Base-by-base conservation (phyloP, 2,888 invertebrate species). In the Cephus rjabovi region DNA sequence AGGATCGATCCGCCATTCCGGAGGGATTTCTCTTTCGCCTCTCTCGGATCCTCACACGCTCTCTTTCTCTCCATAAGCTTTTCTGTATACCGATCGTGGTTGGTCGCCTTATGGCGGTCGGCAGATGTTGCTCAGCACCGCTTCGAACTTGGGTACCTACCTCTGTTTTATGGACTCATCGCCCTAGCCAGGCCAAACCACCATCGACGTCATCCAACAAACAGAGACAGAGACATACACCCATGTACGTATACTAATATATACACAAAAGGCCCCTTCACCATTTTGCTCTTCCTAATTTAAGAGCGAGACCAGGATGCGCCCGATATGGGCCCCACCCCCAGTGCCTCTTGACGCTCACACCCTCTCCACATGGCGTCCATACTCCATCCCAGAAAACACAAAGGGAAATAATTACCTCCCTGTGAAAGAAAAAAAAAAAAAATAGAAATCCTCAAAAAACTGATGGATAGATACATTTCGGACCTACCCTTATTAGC, bases 331-430 rank as follows among this genome's bases (percentile, higher is more conserved):
- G 79, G 79, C 33, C 40, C 81, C 81, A 70, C 70, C 70, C 70
- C 40, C 40, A 81, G 79, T 40, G 68, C 69, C 15, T 69, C 77
- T n/a, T 37, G 34, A 69, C 30, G 33, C 69, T n/a, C 70, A 33
- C 82, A 40, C 82, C 85, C 83, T 87, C 89, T 84, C 89, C 82
- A 84, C 88, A 86, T 89, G 89, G 87, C 83, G 87, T 85, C 89
- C 82, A 82, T 40, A 40, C 78, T 83, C 82, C 83, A 86, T 86
- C 84, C 84, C 82, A 79, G 81, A 82, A 81, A 81, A 76, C 83
- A 89, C 88, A 87, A 90, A 88, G 86, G 83, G 86, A 89, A 89
- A 90, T 90, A 90, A 90, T 90, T 89, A 90, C 84, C 87, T 85
- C 82, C 86, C 85, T 84, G 82, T 81, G 70, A 33, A 40, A 40